phyloP scores from a whole-genome alignment of 23 tunicate species.

The Diplosoma virens region DNA sequence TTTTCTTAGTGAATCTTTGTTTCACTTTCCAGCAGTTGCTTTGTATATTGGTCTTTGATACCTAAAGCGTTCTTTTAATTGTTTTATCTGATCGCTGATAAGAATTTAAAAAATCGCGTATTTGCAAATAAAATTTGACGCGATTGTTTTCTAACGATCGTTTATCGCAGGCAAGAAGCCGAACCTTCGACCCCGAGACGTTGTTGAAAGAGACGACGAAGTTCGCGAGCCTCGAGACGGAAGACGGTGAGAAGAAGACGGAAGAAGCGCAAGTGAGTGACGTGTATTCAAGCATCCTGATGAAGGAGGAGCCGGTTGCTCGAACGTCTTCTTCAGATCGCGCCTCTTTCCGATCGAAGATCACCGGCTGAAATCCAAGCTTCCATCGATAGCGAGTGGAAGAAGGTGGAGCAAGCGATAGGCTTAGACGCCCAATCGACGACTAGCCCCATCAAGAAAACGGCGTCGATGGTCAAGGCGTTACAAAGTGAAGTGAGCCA shows the following conservation, averaged over 20 bases:
- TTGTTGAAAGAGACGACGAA: conserved; percentile 30
- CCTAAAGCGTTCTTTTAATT: no score
- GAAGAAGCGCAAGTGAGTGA: not conserved
- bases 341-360: no score
- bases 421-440: conserved; percentile 23
- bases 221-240: not conserved
- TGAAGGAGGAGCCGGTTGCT: no score
- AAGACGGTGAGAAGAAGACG: not conserved
- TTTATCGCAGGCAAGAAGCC: conserved; percentile 27
- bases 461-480: conserved; percentile 65
- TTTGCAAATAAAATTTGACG: no score
- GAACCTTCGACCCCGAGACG: conserved; percentile 39
- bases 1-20: no score
- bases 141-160: not conserved
- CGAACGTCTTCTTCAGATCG: no score
- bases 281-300: no score
- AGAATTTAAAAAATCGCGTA: no score
- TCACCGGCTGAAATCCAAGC: conserved; percentile 9
- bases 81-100: no score
- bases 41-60: no score
- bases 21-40: no score
- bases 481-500: conserved; percentile 47
- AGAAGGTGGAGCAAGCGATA: conserved; percentile 42
- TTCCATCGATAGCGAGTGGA: conserved; percentile 52
- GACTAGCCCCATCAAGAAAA: conserved; percentile 30